phyloP scores from a whole-genome alignment of 1,140 invertebrate species.

The Gonioctena quinquepunctata region DNA sequence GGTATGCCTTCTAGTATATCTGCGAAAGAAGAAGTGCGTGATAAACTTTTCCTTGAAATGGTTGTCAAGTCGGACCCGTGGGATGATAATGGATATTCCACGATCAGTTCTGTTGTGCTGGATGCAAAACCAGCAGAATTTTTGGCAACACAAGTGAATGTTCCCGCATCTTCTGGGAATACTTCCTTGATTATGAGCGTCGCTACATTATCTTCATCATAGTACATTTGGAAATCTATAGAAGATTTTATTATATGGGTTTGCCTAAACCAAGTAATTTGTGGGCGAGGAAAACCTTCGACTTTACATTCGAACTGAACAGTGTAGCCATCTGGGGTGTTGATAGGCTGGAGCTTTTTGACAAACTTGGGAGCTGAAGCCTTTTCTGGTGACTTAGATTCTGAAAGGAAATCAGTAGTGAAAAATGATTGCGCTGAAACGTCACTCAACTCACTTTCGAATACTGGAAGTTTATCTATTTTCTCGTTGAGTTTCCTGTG shows the following conservation, averaged over 20 bases:
- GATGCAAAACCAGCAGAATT: conserved; percentile 92
- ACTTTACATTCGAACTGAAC: conserved; percentile 90
- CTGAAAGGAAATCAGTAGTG: conserved; percentile 66
- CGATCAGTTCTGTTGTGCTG: conserved; percentile 85
- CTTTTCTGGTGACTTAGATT: conserved; percentile 76
- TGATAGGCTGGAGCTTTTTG: conserved; percentile 81
- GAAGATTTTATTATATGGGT: conserved; percentile 90
- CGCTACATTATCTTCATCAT: conserved; percentile 89
- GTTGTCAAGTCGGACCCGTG: conserved; percentile 84
- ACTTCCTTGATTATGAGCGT: conserved; percentile 93
- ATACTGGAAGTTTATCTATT: conserved; percentile 87
- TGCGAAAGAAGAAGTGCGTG: conserved; percentile 85
- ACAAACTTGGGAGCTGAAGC: conserved; percentile 81
- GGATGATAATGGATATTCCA: conserved; percentile 85
- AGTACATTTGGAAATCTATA: conserved; percentile 89
- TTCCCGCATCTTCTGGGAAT: conserved; percentile 95
- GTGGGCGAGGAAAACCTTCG: conserved; percentile 84
- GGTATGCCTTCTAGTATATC: conserved; percentile 91
- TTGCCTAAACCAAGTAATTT: conserved; percentile 94
- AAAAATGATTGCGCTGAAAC: too few relatives aligned
- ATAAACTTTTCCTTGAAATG: conserved; percentile 78
- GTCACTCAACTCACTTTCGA: conserved; percentile 81
- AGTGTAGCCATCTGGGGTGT: conserved; percentile 83
- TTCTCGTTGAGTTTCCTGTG: conserved; percentile 88
- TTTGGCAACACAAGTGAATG: conserved; percentile 95